Evolutionary conservation across 2,113 vertebrate genomes (phyloP).

Genomic region (Pituophis catenifer): DNA sequence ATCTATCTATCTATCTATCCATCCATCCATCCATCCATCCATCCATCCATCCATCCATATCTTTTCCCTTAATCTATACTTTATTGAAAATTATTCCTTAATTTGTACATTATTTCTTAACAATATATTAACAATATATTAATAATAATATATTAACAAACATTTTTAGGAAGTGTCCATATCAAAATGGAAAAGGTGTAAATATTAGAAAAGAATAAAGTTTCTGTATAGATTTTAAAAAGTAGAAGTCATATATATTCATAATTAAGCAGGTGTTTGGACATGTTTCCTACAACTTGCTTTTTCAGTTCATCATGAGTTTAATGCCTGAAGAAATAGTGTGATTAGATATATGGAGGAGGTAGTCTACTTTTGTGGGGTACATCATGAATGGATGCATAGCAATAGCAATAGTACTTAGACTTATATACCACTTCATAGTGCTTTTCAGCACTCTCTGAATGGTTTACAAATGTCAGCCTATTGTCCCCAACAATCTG

Average conservation of each 20-base stretch:
- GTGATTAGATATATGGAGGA: neutral
- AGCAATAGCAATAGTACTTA: too few species aligned
- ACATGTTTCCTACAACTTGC: neutral
- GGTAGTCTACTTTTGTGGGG: neutral
- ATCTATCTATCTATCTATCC: too few species aligned
- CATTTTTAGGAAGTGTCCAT: neutral
- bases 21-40: too few species aligned
- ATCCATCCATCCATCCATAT: neutral
- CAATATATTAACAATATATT: too few species aligned
- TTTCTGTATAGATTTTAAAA: neutral
- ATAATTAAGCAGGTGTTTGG: neutral
- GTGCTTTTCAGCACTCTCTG: too few species aligned
- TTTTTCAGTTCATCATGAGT: neutral
- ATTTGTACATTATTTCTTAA: neutral
- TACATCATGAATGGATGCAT: neutral
- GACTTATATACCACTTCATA: too few species aligned
- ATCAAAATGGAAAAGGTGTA: neutral
- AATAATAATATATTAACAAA: too few species aligned
- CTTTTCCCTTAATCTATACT: neutral
- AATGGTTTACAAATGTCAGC: too few species aligned
- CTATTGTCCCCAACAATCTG: too few species aligned
- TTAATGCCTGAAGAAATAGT: neutral
- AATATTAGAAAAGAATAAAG: neutral
- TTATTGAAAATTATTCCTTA: neutral
- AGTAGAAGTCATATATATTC: neutral